Conservation (phyloP, 2,888 invertebrate species). For the Phalera bucephala region DNA sequence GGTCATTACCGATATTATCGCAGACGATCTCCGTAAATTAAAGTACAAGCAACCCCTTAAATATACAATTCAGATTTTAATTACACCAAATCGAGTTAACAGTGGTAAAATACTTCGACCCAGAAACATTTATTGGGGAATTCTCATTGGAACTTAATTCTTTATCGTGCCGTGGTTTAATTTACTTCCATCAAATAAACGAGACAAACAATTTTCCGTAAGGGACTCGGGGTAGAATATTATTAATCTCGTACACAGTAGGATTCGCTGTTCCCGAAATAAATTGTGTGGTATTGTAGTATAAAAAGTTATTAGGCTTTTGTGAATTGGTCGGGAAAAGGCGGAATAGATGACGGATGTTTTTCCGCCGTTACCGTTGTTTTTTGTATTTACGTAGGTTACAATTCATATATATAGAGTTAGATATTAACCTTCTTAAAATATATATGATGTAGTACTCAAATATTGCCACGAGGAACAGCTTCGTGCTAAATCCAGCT, state of each 20-base stretch:
- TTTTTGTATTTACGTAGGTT: too few relatives aligned
- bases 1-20: too few relatives aligned
- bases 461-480: too few relatives aligned
- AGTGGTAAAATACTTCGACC: conserved; percentile 13
- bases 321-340: not conserved
- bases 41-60: too few relatives aligned
- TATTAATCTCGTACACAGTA: conserved; percentile 14
- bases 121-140: conserved; percentile 22
- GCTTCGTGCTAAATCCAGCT: too few relatives aligned
- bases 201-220: conserved; percentile 17
- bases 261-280: conserved; percentile 7
- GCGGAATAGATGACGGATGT: too few relatives aligned
- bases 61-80: not conserved
- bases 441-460: too few relatives aligned
- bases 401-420: too few relatives aligned
- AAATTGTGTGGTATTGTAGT: conserved; percentile 12
- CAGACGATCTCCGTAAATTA: too few relatives aligned
- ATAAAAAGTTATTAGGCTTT: conserved; percentile 10
- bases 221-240: conserved; percentile 13
- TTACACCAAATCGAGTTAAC: conserved; percentile 8
- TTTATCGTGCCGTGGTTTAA: conserved; percentile 21
- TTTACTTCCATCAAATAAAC: conserved; percentile 24
- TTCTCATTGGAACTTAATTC: conserved; percentile 18
- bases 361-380: not conserved
- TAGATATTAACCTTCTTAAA: too few relatives aligned